A percentile compares a stretch with the other conserved stretches of the same genome.
phyloP scores from a whole-genome alignment of 1,140 invertebrate species.

The Heliconius melpomene region DNA sequence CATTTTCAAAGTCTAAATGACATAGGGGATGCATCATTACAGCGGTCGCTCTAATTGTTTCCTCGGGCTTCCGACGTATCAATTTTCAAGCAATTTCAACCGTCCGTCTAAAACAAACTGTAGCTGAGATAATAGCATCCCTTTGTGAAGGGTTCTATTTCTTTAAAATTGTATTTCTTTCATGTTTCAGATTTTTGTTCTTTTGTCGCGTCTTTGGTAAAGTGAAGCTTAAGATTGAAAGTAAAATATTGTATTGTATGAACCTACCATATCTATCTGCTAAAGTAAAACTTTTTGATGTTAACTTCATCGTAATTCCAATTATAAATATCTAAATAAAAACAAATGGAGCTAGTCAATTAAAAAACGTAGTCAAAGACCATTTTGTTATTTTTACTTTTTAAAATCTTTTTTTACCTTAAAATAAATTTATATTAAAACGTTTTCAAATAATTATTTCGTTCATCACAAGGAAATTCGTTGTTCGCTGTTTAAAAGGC shows the following conservation, averaged over 20 bases:
- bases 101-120: conserved; percentile 30
- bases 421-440: not conserved
- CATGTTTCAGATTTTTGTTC: conserved; percentile 11
- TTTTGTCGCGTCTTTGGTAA: not conserved
- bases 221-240: not conserved
- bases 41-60: conserved; percentile 35
- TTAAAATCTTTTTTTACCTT: not conserved
- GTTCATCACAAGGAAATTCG: not conserved
- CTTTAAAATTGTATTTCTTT: conserved; percentile 31
- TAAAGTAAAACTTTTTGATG: no score
- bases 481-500: conserved; percentile 10
- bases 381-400: no score
- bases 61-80: conserved; percentile 32
- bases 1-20: conserved; percentile 20
- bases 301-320: not conserved
- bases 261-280: no score
- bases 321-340: not conserved
- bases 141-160: conserved; percentile 32
- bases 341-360: no score
- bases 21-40: conserved; percentile 31
- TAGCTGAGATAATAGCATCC: conserved; percentile 32
- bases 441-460: not conserved
- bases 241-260: not conserved
- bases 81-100: conserved; percentile 39
- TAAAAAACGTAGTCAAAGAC: no score